Evolutionary conservation across 2,113 vertebrate species (phyloP).

Genomic region (Pithys albifrons): DNA sequence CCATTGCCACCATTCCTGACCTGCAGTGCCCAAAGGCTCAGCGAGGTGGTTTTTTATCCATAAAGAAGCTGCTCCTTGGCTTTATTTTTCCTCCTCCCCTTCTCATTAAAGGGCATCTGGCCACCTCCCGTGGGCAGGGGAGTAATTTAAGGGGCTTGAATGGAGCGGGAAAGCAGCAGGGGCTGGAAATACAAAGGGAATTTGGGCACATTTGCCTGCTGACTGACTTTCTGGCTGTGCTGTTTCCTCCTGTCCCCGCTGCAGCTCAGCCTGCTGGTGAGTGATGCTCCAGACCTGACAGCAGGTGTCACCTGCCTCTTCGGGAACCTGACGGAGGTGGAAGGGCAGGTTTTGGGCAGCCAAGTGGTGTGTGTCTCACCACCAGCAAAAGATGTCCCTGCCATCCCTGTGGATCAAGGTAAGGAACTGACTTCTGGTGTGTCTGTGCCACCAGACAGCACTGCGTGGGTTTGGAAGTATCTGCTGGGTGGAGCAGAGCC

Average conservation of each 20-base stretch:
- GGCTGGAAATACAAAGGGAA: accelerated
- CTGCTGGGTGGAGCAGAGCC: not conserved
- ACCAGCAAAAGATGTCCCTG: slow-evolving; percentile 88
- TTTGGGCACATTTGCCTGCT: not conserved
- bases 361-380: slow-evolving; percentile 90
- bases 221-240: not conserved
- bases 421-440: not conserved
- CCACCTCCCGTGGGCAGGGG: not conserved
- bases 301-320: slow-evolving; percentile 91
- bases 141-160: not conserved
- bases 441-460: accelerated
- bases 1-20: not conserved
- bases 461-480: accelerated
- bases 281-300: slow-evolving; percentile 89
- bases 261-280: slow-evolving; percentile 92
- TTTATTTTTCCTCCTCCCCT: not conserved
- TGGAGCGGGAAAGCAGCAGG: not conserved
- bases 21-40: not conserved
- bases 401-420: slow-evolving; percentile 94
- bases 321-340: slow-evolving; percentile 93
- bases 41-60: accelerated
- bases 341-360: slow-evolving; percentile 89
- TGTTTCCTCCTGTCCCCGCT: not conserved
- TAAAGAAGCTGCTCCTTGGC: not conserved
- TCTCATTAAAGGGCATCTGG: not conserved